Evolutionary conservation across 2,888 invertebrate species (phyloP).

Genomic region (Heliconius ethilla): DNA sequence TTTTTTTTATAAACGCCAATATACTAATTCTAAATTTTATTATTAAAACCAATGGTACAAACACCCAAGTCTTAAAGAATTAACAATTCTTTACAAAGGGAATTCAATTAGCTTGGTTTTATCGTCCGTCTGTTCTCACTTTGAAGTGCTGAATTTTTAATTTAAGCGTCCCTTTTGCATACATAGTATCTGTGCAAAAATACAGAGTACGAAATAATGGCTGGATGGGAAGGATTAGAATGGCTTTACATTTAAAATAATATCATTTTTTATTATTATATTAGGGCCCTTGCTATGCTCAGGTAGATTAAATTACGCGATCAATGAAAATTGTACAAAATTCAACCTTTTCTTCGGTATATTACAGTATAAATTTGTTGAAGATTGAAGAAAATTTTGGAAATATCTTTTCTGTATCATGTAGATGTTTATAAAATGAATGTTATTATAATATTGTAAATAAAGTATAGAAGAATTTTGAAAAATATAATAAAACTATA

Average conservation of each 20-base stretch:
- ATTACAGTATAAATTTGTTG: too few relatives aligned
- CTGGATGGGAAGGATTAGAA: constrained; percentile 15
- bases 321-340: constrained; percentile 4
- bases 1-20: not conserved
- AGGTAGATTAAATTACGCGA: constrained; percentile 2
- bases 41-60: not conserved
- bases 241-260: constrained; percentile 13
- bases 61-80: constrained; percentile 6
- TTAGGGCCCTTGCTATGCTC: not conserved
- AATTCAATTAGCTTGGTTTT: constrained; percentile 30
- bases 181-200: constrained; percentile 20
- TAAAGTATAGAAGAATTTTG: not conserved
- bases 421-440: too few relatives aligned
- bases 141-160: constrained; percentile 33
- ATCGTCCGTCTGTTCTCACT: constrained; percentile 31
- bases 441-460: too few relatives aligned
- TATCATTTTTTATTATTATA: constrained; percentile 21
- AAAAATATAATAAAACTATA: not conserved
- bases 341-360: too few relatives aligned
- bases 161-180: constrained; percentile 23
- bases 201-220: constrained; percentile 1
- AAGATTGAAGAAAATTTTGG: too few relatives aligned
- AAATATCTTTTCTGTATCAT: too few relatives aligned
- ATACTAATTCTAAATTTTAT: not conserved
- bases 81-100: constrained; percentile 28